Evolutionary conservation across 2,888 invertebrate genomes (phyloP), one percentile per base, ranked within the genome.

Genomic region (Lithophane socia): DNA sequence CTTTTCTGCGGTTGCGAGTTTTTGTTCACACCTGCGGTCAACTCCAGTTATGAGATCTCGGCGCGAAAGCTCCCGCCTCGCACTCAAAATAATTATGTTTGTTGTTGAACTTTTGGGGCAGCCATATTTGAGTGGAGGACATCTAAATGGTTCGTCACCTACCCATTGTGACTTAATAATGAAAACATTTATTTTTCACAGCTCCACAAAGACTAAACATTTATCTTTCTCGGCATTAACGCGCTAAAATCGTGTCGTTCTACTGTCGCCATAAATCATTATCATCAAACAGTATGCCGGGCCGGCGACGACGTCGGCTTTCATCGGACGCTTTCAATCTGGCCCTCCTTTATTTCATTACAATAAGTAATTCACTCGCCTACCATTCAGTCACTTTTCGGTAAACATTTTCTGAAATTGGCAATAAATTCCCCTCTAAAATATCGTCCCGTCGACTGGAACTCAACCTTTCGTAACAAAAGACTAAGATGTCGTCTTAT

Each of bases 331-430:
- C 94, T 95, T 96, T 95, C 96, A 96, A 96, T 96, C 95, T 95
- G 94, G 93, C 93, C 87, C 90, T 94, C 95, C 94, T 95, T 96
- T 96, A 96, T 96, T 95, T 94, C 92, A 95, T 96, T 95, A 96
- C 96, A 96, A 96, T 96, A 94, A 96, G 95, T 94, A 93, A 95
- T 95, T 96, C 95, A 94, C 94, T 96, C 94, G 94, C 93, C 95
- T 94, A 91, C 94, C 92, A 95, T 96, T 95, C 95, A 94, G 91
- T 95, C 95, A 94, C 91, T 94, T 95, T 94, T 95, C 92, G 93
- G 94, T 96, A 95, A 96, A 95, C 95, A 96, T 94, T 94, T 93
- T 91, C 92, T 93, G 94, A 94, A 96, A 96, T 96, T 96, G 95
- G 93, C 96, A 96, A 96, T 96, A 96, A 96, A 96, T 95, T 94